Evolutionary conservation across 2,797 vertebrate species (phyloP).

Genomic region (Pelodytes ibericus): DNA sequence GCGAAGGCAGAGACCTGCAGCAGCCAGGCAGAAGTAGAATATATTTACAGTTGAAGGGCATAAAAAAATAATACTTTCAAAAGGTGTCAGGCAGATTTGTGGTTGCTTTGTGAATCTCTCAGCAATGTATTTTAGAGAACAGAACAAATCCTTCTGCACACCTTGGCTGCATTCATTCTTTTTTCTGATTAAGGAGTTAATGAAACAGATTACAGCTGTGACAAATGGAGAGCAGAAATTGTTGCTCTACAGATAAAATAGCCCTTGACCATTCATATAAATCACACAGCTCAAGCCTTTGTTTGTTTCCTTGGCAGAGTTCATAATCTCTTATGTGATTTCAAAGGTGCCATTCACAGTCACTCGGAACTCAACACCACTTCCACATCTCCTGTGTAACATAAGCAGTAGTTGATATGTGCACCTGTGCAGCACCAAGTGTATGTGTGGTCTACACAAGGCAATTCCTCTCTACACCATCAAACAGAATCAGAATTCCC

Average conservation of each 20-base stretch:
- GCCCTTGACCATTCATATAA: conserved; percentile 27
- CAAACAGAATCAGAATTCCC: background rate
- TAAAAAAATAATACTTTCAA: too few relatives aligned
- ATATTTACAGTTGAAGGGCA: too few relatives aligned
- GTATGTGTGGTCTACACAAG: conserved; percentile 41
- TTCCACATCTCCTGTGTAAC: conserved; percentile 53
- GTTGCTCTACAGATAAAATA: conserved; percentile 14
- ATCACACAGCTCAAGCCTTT: background rate
- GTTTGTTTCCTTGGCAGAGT: conserved; percentile 31
- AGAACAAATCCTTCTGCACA: background rate
- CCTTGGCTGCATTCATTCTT: background rate
- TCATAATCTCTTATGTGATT: conserved; percentile 47
- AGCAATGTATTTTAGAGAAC: background rate
- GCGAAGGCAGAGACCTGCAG: too few relatives aligned
- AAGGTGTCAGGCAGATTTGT: too few relatives aligned
- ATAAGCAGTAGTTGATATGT: conserved; percentile 54
- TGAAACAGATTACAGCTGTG: conserved; percentile 35
- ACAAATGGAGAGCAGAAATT: conserved; percentile 10
- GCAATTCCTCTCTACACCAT: background rate
- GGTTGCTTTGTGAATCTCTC: too few relatives aligned
- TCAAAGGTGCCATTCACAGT: conserved; percentile 58
- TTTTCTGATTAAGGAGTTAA: background rate
- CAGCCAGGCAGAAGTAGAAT: too few relatives aligned
- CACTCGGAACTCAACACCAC: conserved; percentile 44
- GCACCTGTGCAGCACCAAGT: conserved; percentile 36